phyloP scores from a whole-genome alignment of 2,888 invertebrate species.

The Nemapogon koenigi region DNA sequence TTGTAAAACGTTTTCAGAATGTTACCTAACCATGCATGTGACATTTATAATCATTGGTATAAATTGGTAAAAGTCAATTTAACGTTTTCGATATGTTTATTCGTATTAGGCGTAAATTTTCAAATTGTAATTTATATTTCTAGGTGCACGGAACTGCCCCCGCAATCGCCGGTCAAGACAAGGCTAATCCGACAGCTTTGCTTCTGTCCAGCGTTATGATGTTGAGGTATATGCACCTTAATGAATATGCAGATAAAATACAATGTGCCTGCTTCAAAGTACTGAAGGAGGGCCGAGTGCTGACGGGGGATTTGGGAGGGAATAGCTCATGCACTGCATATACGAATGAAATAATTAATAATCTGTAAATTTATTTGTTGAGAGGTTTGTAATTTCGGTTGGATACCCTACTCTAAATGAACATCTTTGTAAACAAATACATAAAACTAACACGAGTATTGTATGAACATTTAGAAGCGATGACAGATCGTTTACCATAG shows the following conservation, averaged over 20 bases:
- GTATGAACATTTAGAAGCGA: too few relatives aligned
- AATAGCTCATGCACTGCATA: constrained; percentile 91
- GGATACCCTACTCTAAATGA: too few relatives aligned
- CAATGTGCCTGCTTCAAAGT: constrained; percentile 85
- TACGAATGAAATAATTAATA: constrained; percentile 81
- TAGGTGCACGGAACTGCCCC: constrained; percentile 98
- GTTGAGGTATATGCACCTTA: constrained; percentile 88
- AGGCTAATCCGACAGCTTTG: constrained; percentile 97
- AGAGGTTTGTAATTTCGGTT: too few relatives aligned
- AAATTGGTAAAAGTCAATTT: too few relatives aligned
- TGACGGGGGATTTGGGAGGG: constrained; percentile 96
- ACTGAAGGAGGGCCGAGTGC: constrained; percentile 79
- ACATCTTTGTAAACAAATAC: too few relatives aligned
- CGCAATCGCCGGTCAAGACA: constrained; percentile 95
- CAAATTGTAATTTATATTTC: not conserved
- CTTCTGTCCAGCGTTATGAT: constrained; percentile 98
- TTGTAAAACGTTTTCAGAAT: too few relatives aligned
- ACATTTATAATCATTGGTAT: too few relatives aligned
- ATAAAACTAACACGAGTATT: too few relatives aligned
- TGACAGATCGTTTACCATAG: too few relatives aligned
- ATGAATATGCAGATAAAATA: constrained; percentile 76
- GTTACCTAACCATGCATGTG: too few relatives aligned
- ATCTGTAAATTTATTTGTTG: constrained; percentile 23
- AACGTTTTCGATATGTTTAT: too few relatives aligned
- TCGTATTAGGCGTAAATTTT: not conserved